Evolutionary conservation across 2,113 vertebrate species (phyloP), one percentile per base, ranked within the genome.

Genomic region (Gobiocypris rarus): DNA sequence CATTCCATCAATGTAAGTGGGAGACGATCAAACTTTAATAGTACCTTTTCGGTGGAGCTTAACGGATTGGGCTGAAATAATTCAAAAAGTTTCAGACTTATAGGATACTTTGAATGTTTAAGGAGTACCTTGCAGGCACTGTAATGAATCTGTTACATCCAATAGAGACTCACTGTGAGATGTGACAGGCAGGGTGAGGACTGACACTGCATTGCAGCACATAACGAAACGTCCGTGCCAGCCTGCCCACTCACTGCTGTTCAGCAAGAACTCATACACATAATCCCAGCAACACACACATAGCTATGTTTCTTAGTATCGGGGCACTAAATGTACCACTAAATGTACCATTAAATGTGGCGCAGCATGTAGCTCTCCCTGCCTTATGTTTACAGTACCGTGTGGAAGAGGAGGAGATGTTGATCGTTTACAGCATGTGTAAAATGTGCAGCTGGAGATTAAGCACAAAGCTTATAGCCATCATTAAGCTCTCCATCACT

Each of bases 191-290:
- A 83, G 86, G 38, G 76, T 61, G 71, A 88, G 81, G 45, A 81
- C 67, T 56, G 63, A 73, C 61, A 78, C 86, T 87, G 86, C 86
- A 87, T 76, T 87, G 83, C 86, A 87, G 73, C 81, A 87, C 54
- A 82, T 71, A 87, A 82, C 28, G 75, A 26, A 54, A 48, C 22
- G 54, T 84, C 78, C 9, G 6, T 84, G 86, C 83, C 78, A 87
- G 74, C n/a, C 83, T 73, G 78, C 86, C 86, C 83, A 87, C 86
- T 78, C 86, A 82, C 83, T 82, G 86, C 86, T 87, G 83, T 71
- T 84, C 63, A 34, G 34, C 24, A 43, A 87, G 24, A 52, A 58
- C 63, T 45, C 71, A 70, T 13, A 79, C 58, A 81, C 69, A 59
- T 13, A 45, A 50, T 48, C 4, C 7, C 81, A 82, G 14, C 5